Evolutionary conservation across 2,888 invertebrate species (phyloP).

Genomic region (Thecophora atra): DNA sequence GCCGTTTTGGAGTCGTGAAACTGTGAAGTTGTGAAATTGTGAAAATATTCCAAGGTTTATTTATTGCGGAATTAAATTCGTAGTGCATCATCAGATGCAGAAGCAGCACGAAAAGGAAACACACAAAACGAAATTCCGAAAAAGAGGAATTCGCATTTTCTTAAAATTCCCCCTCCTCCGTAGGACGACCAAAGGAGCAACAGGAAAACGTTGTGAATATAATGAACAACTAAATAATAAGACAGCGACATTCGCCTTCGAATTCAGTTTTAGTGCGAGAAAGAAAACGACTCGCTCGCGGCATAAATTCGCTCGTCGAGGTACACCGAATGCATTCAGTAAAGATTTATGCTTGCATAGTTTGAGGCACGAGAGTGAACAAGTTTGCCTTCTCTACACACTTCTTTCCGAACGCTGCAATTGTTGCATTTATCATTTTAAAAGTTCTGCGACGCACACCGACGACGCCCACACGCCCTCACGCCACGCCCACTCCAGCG

Average conservation of each 20-base stretch:
- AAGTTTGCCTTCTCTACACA: neutral
- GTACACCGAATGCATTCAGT: neutral
- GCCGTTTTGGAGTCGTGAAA: neutral
- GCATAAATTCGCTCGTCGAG: neutral
- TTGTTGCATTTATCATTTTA: slow-evolving; percentile 31
- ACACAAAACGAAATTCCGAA: slow-evolving; percentile 16
- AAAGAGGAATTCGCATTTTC: slow-evolving; percentile 11
- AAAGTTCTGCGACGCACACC: slow-evolving; percentile 19
- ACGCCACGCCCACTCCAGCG: slow-evolving; percentile 11
- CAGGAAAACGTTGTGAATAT: too few relatives aligned
- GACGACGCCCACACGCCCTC: neutral
- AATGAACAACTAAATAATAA: too few relatives aligned
- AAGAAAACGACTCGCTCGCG: neutral
- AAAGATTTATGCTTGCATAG: slow-evolving; percentile 1
- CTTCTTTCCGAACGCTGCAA: slow-evolving; percentile 5
- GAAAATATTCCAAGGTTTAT: slow-evolving; percentile 21
- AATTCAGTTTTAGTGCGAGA: too few relatives aligned
- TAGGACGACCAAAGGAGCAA: too few relatives aligned
- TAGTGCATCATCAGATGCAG: slow-evolving; percentile 6
- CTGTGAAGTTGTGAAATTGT: slow-evolving; percentile 13
- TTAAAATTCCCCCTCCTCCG: too few relatives aligned
- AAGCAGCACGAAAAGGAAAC: neutral
- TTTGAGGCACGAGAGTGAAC: too few relatives aligned
- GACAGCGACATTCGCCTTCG: too few relatives aligned
- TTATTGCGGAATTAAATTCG: slow-evolving; percentile 18